Conservation (phyloP, 2,113 vertebrate species). For the Paratilapia polleni region DNA sequence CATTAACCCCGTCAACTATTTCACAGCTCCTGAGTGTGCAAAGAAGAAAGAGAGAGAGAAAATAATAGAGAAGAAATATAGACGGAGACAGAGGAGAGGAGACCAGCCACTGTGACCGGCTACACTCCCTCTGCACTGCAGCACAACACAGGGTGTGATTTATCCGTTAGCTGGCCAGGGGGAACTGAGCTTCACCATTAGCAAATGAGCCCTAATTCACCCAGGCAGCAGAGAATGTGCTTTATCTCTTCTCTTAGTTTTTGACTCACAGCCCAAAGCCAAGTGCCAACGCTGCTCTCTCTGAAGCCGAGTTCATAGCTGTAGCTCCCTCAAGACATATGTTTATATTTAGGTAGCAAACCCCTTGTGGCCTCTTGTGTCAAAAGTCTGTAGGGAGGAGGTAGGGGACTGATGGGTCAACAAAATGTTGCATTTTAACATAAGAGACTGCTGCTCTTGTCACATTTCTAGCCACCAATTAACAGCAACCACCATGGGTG, state of each 20-base stretch:
- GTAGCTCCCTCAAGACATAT: neutral
- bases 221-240: slow-evolving; percentile 36
- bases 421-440: too few species aligned
- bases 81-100: neutral
- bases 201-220: slow-evolving; percentile 73
- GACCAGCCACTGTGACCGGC: neutral
- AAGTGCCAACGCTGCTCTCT: neutral
- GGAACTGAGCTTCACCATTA: slow-evolving; percentile 49
- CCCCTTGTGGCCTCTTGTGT: rapidly evolving
- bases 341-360: neutral
- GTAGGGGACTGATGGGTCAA: too few species aligned
- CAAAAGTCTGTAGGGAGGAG: neutral
- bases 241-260: slow-evolving; percentile 1
- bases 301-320: neutral
- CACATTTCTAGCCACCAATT: too few species aligned
- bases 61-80: slow-evolving; percentile 9
- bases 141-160: slow-evolving; percentile 51
- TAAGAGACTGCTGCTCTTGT: neutral
- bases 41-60: neutral
- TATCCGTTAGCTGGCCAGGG: slow-evolving; percentile 34
- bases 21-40: slow-evolving; percentile 9
- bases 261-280: neutral
- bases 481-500: neutral
- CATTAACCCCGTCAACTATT: slow-evolving; percentile 1
- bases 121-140: slow-evolving; percentile 43